Percentiles rank a stretch among this genome's conserved stretches.
Evolutionary conservation across 1,140 invertebrate species (phyloP).

Genomic region (Drosophila murphyi): DNA sequence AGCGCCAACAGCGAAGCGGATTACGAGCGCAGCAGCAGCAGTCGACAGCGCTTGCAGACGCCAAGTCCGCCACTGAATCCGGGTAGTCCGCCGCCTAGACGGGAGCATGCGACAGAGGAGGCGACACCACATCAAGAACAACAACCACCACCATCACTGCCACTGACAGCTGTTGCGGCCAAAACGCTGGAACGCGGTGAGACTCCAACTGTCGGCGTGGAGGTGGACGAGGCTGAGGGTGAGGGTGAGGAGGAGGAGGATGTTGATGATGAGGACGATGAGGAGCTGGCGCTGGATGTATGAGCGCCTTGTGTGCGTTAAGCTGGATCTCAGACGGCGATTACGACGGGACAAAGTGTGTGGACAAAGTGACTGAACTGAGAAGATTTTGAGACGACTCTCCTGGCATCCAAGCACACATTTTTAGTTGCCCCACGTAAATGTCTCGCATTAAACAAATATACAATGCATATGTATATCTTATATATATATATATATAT

Average conservation of each 20-base stretch:
- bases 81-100: conserved; percentile 76
- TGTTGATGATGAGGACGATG: conserved; percentile 62
- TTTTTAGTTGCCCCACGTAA: conserved; percentile 3
- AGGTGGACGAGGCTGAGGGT: conserved; percentile 52
- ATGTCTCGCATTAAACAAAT: conserved; percentile 31
- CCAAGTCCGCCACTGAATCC: conserved; percentile 82
- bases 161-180: neutral
- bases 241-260: conserved; percentile 45
- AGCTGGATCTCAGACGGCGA: conserved; percentile 70
- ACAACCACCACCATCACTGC: too few relatives aligned
- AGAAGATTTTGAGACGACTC: neutral
- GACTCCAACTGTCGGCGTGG: neutral
- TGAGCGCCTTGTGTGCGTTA: conserved; percentile 31
- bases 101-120: conserved; percentile 35
- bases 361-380: conserved; percentile 8
- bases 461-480: conserved; percentile 9
- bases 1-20: conserved; percentile 70
- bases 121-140: conserved; percentile 2
- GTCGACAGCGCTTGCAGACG: conserved; percentile 60
- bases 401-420: neutral
- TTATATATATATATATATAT: conserved; percentile 8
- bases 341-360: conserved; percentile 12
- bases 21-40: conserved; percentile 64
- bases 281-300: conserved; percentile 80
- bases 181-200: conserved; percentile 12